These are phyloP conservation scores for Zygogramma bicolorata DNA, from an alignment of 2,888 invertebrate genomes.

Conservation along the genomic window DNA sequence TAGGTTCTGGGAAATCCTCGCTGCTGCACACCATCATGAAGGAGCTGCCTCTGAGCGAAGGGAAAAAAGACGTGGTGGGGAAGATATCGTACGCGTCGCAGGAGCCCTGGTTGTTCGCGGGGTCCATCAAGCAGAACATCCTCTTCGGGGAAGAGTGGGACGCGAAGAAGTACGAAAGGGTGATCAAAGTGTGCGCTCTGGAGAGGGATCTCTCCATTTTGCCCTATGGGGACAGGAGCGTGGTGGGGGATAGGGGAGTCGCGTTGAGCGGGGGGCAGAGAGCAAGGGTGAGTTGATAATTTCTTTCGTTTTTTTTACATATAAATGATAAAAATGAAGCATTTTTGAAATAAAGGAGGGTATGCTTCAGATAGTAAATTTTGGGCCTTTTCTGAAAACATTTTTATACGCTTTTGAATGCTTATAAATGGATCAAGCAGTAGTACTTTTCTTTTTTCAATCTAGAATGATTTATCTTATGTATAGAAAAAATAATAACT, in stretches of 20 bases:
- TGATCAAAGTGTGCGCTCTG: constrained; percentile 75
- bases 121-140: constrained; percentile 82
- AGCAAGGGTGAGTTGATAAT: too few species aligned
- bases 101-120: constrained; percentile 83
- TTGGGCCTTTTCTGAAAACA: too few species aligned
- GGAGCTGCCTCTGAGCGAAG: constrained; percentile 75
- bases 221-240: constrained; percentile 78
- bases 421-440: too few species aligned
- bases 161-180: constrained; percentile 66
- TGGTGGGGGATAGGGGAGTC: constrained; percentile 84
- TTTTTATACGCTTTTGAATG: too few species aligned
- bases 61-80: constrained; percentile 74
- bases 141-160: constrained; percentile 79
- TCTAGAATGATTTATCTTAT: too few species aligned
- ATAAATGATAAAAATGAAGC: too few species aligned
- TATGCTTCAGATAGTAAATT: too few species aligned
- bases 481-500: too few species aligned
- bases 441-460: too few species aligned
- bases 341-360: too few species aligned
- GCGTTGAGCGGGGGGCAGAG: constrained; percentile 85
- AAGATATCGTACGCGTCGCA: constrained; percentile 80
- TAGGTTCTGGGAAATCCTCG: constrained; percentile 77
- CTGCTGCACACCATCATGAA: constrained; percentile 78
- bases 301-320: too few species aligned
- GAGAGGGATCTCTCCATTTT: constrained; percentile 77